These are phyloP conservation scores for Drosophila guanche DNA, from an alignment of 1,140 invertebrate genomes.

Conservation along the genomic window DNA sequence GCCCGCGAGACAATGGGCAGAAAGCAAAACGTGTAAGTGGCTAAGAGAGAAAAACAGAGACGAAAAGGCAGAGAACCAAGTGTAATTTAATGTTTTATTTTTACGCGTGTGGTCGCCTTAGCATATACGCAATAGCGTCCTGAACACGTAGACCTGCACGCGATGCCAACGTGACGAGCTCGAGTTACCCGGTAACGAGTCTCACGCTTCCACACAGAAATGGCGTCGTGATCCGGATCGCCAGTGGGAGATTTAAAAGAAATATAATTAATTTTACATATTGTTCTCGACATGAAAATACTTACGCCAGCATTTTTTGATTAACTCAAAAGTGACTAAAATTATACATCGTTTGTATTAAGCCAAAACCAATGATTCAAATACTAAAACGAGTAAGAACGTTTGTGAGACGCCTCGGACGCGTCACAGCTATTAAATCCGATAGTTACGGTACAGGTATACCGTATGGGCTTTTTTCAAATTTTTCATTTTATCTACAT, in stretches of 20 bases:
- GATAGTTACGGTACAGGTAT: too few relatives aligned
- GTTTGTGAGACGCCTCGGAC: too few relatives aligned
- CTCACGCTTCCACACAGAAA: constrained; percentile 24
- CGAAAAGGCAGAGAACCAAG: constrained; percentile 31
- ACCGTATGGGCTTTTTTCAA: too few relatives aligned
- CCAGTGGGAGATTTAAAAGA: neutral
- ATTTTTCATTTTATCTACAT: too few relatives aligned
- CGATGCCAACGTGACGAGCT: constrained; percentile 67
- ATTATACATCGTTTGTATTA: too few relatives aligned
- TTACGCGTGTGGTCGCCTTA: constrained; percentile 65
- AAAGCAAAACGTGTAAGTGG: neutral
- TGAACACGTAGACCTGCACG: constrained; percentile 62
- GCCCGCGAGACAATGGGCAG: constrained; percentile 48
- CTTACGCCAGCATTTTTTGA: too few relatives aligned
- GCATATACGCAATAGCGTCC: constrained; percentile 67
- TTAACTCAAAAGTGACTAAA: too few relatives aligned
- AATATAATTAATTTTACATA: neutral
- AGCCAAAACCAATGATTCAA: too few relatives aligned
- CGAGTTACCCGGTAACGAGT: constrained; percentile 50
- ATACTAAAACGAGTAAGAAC: too few relatives aligned
- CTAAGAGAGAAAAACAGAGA: neutral
- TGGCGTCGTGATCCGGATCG: constrained; percentile 38
- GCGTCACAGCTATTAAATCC: too few relatives aligned
- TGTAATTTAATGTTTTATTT: constrained; percentile 80
- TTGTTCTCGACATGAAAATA: neutral